Base-by-base conservation (phyloP, 2,113 vertebrate species). In the Pseudopipra pipra region DNA sequence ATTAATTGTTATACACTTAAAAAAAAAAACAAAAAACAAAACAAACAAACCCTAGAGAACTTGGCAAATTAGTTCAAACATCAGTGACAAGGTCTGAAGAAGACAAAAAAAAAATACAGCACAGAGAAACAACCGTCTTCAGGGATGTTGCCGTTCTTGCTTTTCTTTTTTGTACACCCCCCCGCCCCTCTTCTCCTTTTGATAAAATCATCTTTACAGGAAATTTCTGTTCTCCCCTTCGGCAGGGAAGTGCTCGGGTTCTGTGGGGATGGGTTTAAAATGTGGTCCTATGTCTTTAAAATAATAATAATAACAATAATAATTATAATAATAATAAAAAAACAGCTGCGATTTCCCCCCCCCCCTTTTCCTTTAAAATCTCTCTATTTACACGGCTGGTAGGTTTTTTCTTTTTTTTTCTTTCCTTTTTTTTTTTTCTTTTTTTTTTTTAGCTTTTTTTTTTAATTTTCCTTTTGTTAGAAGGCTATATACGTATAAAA, bases 401-500 rank as follows among this genome's bases (percentile, higher is more conserved):
- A 97, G 96, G 85, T 77, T 97, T 51, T 25, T 23, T 24, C 31
- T 30, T 68, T 66, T 52, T 15, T n/a, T 21, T 21, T n/a, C n/a
- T n/a, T n/a, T n/a, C n/a, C n/a, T n/a, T n/a, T n/a, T n/a, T n/a
- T n/a, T 25, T 67, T 46, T 90, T 37, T 67, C 51, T 90, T 37
- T 68, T 74, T 58, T 33, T 74, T 81, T 81, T 43, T 74, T n/a
- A n/a, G n/a, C n/a, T n/a, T n/a, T n/a, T n/a, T n/a, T n/a, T n/a
- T n/a, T n/a, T n/a, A n/a, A 51, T 93, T 95, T 96, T 88, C 76
- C 67, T 96, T 98, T 98, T 98, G 98, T 99, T 99, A 98, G 98
- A 99, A 99, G 98, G 98, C 98, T 98, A 99, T 99, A 98, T 99
- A 99, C 3, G 97, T 98, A 98, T 98, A 99, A 99, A 99, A 99